Evolutionary conservation across 2,113 vertebrate genomes (phyloP).

Genomic region (Okapia johnstoni): DNA sequence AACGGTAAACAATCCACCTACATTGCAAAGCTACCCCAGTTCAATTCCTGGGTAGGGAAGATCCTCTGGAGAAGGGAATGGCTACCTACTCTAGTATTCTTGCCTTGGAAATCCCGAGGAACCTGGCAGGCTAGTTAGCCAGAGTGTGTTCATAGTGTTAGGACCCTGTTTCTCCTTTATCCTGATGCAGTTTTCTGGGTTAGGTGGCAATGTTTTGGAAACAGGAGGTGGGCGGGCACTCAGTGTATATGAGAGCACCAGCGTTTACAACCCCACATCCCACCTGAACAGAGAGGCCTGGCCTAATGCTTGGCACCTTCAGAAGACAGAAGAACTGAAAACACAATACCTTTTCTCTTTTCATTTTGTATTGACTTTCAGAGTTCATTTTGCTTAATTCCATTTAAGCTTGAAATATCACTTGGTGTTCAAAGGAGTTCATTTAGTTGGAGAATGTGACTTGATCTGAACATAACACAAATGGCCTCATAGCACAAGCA

Average conservation of each 20-base stretch:
- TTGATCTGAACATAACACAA: neutral
- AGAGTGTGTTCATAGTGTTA: rapidly evolving
- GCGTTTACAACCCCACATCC: rapidly evolving
- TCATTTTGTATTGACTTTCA: neutral
- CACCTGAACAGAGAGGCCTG: neutral
- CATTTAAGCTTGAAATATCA: neutral
- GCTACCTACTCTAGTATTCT: neutral
- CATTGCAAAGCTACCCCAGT: neutral
- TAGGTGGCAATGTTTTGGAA: neutral
- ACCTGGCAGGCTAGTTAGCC: rapidly evolving
- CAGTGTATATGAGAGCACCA: rapidly evolving
- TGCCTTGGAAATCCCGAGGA: neutral
- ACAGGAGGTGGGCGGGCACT: rapidly evolving
- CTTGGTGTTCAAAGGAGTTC: neutral
- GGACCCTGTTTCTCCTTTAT: rapidly evolving
- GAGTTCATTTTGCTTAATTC: neutral
- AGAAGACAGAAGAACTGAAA: too few relatives aligned
- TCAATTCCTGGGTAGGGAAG: neutral
- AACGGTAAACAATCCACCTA: neutral
- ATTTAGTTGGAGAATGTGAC: neutral
- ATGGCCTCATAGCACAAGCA: neutral
- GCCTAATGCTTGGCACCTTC: too few relatives aligned
- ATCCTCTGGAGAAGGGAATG: neutral
- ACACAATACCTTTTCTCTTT: neutral
- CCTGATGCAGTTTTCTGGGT: neutral